A percentile compares a stretch with the other conserved stretches of the same genome.
Conservation (phyloP, 2,797 vertebrate species). For the Alca torda region DNA sequence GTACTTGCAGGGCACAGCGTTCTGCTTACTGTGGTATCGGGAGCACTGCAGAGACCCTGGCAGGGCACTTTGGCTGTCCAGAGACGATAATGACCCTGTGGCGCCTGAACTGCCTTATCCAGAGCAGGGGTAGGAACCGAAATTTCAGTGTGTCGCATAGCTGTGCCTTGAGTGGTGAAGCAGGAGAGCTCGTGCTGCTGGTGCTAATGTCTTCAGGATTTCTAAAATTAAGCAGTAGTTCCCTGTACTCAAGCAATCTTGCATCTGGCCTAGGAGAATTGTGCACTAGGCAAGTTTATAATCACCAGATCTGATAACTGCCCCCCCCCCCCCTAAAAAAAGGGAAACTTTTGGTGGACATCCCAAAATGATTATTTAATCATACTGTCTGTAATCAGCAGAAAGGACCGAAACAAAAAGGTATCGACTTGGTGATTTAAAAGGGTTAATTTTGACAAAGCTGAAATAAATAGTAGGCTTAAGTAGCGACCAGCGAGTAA, state of each 20-base stretch:
- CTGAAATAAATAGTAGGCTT: background rate
- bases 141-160: background rate
- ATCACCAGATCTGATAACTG: background rate
- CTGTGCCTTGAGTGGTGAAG: background rate
- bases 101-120: background rate
- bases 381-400: background rate
- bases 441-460: background rate
- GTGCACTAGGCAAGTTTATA: background rate
- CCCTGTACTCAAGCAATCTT: background rate
- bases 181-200: background rate
- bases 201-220: background rate
- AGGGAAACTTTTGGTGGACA: background rate
- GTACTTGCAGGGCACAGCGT: background rate
- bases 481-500: background rate
- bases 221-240: background rate
- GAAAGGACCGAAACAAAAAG: background rate
- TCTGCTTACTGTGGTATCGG: background rate
- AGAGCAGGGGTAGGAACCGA: background rate
- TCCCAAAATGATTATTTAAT: background rate
- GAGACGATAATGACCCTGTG: background rate
- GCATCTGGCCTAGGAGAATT: background rate
- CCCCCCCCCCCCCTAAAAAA: too few relatives aligned
- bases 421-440: background rate
- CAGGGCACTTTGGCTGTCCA: background rate
- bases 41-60: background rate